Evolutionary conservation across 2,113 vertebrate species (phyloP), one percentile per base, ranked within the genome.

Genomic region (Poicephalus gulielmi): DNA sequence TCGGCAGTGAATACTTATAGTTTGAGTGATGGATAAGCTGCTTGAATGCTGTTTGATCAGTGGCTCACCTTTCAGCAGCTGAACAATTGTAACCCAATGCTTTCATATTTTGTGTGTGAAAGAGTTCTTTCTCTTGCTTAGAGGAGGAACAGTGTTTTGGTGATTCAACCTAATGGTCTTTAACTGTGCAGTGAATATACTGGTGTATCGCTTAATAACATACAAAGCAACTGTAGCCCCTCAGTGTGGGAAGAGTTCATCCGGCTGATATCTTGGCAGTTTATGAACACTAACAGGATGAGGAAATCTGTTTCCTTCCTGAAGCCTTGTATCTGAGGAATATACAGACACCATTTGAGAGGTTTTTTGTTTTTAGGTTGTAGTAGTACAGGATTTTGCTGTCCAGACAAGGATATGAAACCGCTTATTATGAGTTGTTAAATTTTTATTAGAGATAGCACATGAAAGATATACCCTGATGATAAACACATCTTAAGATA

Each of bases 281-380:
- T 93, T 49, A 74, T 81, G 92, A 81, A 76, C 83, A 80, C 83
- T 60, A 92, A 96, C 97, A 97, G 97, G 97, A 97, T 97, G 97
- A 97, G 98, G 98, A 99, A 99, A 97, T 97, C 92, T 92, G 96
- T 92, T 98, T 98, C 98, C 98, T 98, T 99, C 98, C 98, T 98
- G 97, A 95, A 97, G 85, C 92, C 88, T 97, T 92, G 84, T 94
- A 86, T 96, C 96, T 96, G 95, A 96, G 91, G 93, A 96, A 83
- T 92, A 95, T 92, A 89, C 76, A 86, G 96, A 96, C 81, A 94
- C 92, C 87, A 76, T 92, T 94, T 41, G 69, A 95, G 74, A 70
- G 13, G 13, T 35, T 68, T 73, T 35, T 52, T 52, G 62, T 25
- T n/a, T 37, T 89, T 89, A 96, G 70, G 96, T 95, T 94, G 53